Evolutionary conservation across 2,797 vertebrate genomes (phyloP), one percentile per base, ranked within the genome.

Genomic region (Myotis pilosus): DNA sequence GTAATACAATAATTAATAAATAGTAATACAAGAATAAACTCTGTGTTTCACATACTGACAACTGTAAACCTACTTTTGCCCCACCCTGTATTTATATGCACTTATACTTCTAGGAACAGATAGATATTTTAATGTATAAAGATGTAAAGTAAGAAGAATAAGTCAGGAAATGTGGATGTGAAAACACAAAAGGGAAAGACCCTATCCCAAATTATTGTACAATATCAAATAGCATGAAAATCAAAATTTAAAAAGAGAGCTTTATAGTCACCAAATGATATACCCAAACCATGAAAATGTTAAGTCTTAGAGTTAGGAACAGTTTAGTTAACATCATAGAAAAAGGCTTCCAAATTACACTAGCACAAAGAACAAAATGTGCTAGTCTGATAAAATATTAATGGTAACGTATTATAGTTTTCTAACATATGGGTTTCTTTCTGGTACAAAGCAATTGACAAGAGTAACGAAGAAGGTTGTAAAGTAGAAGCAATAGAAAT

Each of bases 401-500:
- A 87, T 17, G 17, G 74, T 28, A 44, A 84, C 2, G 19, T 92
- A 82, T 81, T 94, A 94, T 44, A 16, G 15, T 91, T 38, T 91
- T 57, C 69, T 92, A 88, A 71, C 74, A 93, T 69, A 83, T 36
- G 47, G 81, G 38, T 78, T 47, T 88, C 30, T 16, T 95, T 55
- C 71, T 87, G 41, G 12, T 47, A 96, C 30, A 33, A 64, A 33
- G 9, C 36, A 51, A 95, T 89, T 53, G 76, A 69, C 11, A 60
- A 82, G 20, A 57, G 11, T 91, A 30, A 19, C 2, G 0, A 62
- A 68, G 25, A 41, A 8, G 62, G 68, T 0, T 85, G 16, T 57
- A 85, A 90, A 30, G 41, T 6, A 49, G 36, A 60, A 90, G 60
- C 62, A 94, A 68, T 12, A 11, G 89, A 95, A 97, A 89, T 51